Evolutionary conservation across 2,113 vertebrate genomes (phyloP).

Genomic region (Microtus richardsoni): DNA sequence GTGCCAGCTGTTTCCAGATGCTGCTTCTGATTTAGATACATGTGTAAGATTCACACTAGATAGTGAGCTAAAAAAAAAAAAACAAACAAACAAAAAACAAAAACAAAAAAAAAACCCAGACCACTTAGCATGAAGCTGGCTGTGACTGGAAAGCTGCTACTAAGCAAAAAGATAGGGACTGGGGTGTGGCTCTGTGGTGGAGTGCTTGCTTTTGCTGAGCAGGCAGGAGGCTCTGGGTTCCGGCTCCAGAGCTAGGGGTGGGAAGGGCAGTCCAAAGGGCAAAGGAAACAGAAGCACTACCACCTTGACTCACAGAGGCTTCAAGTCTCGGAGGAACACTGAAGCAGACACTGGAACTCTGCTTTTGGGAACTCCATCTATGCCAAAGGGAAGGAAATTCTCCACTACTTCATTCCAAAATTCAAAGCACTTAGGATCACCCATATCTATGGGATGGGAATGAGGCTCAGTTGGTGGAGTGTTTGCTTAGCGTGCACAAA

Average conservation of each 20-base stretch:
- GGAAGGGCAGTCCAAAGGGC: not conserved
- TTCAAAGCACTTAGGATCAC: not conserved
- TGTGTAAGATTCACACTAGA: rapidly evolving
- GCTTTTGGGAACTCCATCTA: not conserved
- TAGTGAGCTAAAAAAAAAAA: not conserved
- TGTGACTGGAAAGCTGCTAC: not conserved
- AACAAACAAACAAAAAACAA: not conserved
- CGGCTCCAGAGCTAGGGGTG: rapidly evolving
- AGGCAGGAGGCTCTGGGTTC: not conserved
- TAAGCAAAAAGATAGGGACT: not conserved
- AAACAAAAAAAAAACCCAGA: not conserved
- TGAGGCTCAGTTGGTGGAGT: not conserved
- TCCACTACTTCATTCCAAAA: not conserved
- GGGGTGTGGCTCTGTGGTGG: not conserved
- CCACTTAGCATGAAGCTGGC: not conserved
- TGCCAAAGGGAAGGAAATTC: not conserved
- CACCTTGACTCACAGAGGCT: not conserved
- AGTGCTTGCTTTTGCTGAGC: not conserved
- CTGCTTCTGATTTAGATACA: not conserved
- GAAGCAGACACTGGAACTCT: not conserved
- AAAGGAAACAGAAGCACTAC: not conserved
- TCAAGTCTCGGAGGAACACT: not conserved
- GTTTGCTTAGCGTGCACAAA: not conserved
- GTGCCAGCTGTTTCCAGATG: not conserved
- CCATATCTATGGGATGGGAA: too few relatives aligned